Evolutionary conservation across 2,113 vertebrate species (phyloP).

Genomic region (Malurus alboscapulatus): DNA sequence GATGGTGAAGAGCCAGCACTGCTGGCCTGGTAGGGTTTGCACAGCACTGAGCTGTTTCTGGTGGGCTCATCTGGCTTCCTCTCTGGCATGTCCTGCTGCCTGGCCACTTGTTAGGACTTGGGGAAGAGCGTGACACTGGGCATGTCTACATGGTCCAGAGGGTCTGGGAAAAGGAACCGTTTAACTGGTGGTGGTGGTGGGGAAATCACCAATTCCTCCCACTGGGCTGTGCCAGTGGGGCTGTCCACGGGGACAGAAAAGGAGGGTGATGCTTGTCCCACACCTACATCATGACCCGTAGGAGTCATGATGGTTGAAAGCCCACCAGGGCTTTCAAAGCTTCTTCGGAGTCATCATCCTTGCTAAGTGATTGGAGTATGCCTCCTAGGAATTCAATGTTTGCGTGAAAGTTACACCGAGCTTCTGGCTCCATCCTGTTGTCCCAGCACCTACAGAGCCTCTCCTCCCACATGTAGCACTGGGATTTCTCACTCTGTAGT

Average conservation of each 20-base stretch:
- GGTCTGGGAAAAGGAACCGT: neutral
- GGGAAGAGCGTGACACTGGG: neutral
- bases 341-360: neutral
- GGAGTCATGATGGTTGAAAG: neutral
- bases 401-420: neutral
- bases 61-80: neutral
- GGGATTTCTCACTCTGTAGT: neutral
- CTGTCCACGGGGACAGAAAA: neutral
- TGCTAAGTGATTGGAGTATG: neutral
- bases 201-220: neutral
- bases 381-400: neutral
- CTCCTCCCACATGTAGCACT: neutral
- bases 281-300: no score
- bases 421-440: neutral
- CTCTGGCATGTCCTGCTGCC: neutral
- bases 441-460: neutral
- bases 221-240: fast-evolving
- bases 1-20: neutral
- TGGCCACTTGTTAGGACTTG: neutral
- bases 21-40: neutral
- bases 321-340: neutral
- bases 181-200: neutral
- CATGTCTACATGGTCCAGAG: neutral
- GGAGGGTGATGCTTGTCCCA: neutral
- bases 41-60: neutral